phyloP scores from a whole-genome alignment of 1,140 invertebrate species.

The Pogonognathellus flavescens region DNA sequence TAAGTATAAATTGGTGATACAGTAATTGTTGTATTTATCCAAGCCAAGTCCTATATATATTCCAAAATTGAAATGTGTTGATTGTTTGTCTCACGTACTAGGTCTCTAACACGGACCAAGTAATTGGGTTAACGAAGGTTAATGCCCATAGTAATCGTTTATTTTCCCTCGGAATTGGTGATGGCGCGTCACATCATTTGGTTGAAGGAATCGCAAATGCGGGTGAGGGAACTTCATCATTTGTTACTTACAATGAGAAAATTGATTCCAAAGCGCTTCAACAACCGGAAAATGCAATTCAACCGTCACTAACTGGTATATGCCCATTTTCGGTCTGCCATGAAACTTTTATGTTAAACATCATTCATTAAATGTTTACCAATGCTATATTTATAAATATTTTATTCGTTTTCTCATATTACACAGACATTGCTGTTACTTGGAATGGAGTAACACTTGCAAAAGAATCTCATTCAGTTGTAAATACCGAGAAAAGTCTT shows the following conservation, averaged over 20 bases:
- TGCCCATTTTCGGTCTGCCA: background rate
- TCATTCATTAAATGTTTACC: background rate
- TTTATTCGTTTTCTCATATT: conserved; percentile 5
- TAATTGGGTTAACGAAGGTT: conserved; percentile 67
- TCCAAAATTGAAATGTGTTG: too few relatives aligned
- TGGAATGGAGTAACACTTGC: conserved; percentile 40
- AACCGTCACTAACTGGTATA: conserved; percentile 68
- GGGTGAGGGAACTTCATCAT: conserved; percentile 68
- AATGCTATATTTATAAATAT: background rate
- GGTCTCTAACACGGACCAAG: conserved; percentile 67
- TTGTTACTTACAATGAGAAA: conserved; percentile 68
- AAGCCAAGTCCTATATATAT: too few relatives aligned
- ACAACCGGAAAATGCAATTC: conserved; percentile 69
- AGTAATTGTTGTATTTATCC: too few relatives aligned
- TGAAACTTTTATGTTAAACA: too few relatives aligned
- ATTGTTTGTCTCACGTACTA: too few relatives aligned
- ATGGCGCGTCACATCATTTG: conserved; percentile 68
- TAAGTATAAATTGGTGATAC: too few relatives aligned
- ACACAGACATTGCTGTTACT: conserved; percentile 46
- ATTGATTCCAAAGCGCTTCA: conserved; percentile 68
- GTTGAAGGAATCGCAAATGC: too few relatives aligned
- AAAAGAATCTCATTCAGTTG: background rate
- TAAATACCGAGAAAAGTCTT: conserved; percentile 61
- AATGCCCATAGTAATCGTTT: conserved; percentile 67
- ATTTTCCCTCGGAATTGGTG: conserved; percentile 69